phyloP scores from a whole-genome alignment of 2,888 invertebrate genomes.

The Ischnus inquisitorius region DNA sequence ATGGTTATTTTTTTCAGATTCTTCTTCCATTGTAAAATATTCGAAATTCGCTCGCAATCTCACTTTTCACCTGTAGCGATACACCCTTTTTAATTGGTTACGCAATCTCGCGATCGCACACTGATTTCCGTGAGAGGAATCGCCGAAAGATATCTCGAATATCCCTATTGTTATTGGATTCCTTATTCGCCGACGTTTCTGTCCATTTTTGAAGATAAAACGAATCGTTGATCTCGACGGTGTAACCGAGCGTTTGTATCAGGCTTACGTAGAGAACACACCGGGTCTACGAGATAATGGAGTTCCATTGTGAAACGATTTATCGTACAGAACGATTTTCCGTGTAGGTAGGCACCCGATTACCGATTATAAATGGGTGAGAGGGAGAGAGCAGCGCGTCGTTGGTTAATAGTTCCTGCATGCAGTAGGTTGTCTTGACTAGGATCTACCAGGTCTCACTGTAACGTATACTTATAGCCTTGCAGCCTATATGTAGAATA shows the following conservation, averaged over 20 bases:
- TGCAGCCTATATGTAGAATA: conserved; percentile 41
- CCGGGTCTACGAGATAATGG: conserved; percentile 52
- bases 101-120: conserved; percentile 2
- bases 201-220: conserved; percentile 39
- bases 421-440: conserved; percentile 48
- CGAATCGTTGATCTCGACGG: conserved; percentile 31
- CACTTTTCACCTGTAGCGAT: too few species aligned
- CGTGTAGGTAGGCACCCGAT: conserved; percentile 68
- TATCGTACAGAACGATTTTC: conserved; percentile 68
- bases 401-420: conserved; percentile 67
- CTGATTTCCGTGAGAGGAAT: conserved; percentile 14
- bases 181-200: conserved; percentile 31
- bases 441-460: conserved; percentile 40
- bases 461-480: conserved; percentile 21
- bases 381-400: conserved; percentile 35
- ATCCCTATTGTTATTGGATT: conserved; percentile 22
- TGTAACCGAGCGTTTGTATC: conserved; percentile 42
- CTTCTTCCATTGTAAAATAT: too few species aligned
- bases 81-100: conserved; percentile 11
- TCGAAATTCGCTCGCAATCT: too few species aligned
- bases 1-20: too few species aligned
- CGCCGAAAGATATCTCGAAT: not conserved
- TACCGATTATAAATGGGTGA: conserved; percentile 70
- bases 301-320: conserved; percentile 69
- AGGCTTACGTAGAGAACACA: conserved; percentile 29